Percentiles rank a stretch among this genome's conserved stretches.
Evolutionary conservation across 2,797 vertebrate species (phyloP).

Genomic region (Galaxias olidus): DNA sequence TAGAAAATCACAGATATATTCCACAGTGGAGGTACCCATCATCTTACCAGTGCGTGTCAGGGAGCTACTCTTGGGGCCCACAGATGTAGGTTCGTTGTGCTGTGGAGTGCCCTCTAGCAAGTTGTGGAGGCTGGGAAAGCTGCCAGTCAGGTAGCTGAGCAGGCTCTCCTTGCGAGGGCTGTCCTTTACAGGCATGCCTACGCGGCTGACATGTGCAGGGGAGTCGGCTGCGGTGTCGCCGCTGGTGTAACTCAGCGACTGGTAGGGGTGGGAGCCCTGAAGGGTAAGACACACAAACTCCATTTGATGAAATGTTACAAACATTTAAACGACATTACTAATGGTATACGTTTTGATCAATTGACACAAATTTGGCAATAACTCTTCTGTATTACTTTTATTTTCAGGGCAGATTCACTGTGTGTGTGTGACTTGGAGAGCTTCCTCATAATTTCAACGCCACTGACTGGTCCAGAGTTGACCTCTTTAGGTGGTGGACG

Average conservation of each 20-base stretch:
- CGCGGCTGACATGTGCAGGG: slow-evolving; percentile 87
- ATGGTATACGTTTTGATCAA: neutral
- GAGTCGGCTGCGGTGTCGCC: slow-evolving; percentile 97
- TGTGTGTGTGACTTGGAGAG: slow-evolving; percentile 95
- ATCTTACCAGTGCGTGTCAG: slow-evolving; percentile 89
- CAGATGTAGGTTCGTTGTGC: slow-evolving; percentile 76
- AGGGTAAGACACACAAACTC: slow-evolving; percentile 14
- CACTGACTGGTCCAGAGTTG: slow-evolving; percentile 89
- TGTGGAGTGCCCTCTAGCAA: slow-evolving; percentile 93
- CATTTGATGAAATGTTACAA: too few relatives aligned
- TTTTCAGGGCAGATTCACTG: slow-evolving; percentile 91
- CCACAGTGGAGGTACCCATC: neutral
- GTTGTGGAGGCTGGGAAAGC: slow-evolving; percentile 95
- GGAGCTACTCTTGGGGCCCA: slow-evolving; percentile 87
- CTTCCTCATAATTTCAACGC: slow-evolving; percentile 97
- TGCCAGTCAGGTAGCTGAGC: slow-evolving; percentile 95
- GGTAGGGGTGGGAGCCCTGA: slow-evolving; percentile 97
- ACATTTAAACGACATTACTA: neutral
- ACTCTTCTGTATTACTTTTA: slow-evolving; percentile 79
- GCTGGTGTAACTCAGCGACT: slow-evolving; percentile 96
- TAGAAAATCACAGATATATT: too few relatives aligned
- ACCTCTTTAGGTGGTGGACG: slow-evolving; percentile 86
- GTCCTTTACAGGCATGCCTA: slow-evolving; percentile 82
- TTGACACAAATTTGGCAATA: neutral
- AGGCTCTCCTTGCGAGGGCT: slow-evolving; percentile 96